Evolutionary conservation across 53 echinoderm and acorn worm species (phyloP), one percentile per base, ranked within the genome.

Genomic region (Zoroaster sp.): DNA sequence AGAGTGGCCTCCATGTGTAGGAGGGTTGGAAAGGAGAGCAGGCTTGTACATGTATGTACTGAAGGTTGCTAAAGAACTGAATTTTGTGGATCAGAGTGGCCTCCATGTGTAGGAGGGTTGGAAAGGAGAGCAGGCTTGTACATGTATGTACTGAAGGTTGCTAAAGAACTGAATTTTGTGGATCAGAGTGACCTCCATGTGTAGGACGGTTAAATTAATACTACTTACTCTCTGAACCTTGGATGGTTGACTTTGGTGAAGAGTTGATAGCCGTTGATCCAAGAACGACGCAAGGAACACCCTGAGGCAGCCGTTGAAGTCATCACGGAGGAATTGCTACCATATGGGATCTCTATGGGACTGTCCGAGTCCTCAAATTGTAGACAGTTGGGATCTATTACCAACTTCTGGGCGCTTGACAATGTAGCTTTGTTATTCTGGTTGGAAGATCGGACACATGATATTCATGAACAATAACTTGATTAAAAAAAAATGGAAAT

Each of bases 241-340:
- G 89, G 88, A 52, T 94, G 86, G 66, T 96, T 94, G 38, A 96
- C 87, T 83, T 94, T 96, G 49, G 87, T 91, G 74, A 96, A 96
- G 31, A 96, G 93, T 28, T 94, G 93, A 54, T 89, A 96, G 4
- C 96, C 96, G 77, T 96, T 89, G 6, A 96, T 87, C 92, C 94
- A 90, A n/a, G 96, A 94, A 32, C 90, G 88, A 4, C 89, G 89
- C 72, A 79, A 69, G 46, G 89, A 66, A 33, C 53, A 83, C 28
- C 69, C 38, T 17, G 71, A 83, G 13, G n/a, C 31, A 4, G 83
- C 70, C 7, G 83, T 44, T 18, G 69, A 11, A 3, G 83, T 83
- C 45, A 70, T 35, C 11, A 70, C 31, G 43, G 83, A 44, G 3
- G 32, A 40, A 23, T 47, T 15, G 4, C 40, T 34, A 31, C 44